Evolutionary conservation across 2,113 vertebrate species (phyloP).

Genomic region (Cheirogaleus medius): DNA sequence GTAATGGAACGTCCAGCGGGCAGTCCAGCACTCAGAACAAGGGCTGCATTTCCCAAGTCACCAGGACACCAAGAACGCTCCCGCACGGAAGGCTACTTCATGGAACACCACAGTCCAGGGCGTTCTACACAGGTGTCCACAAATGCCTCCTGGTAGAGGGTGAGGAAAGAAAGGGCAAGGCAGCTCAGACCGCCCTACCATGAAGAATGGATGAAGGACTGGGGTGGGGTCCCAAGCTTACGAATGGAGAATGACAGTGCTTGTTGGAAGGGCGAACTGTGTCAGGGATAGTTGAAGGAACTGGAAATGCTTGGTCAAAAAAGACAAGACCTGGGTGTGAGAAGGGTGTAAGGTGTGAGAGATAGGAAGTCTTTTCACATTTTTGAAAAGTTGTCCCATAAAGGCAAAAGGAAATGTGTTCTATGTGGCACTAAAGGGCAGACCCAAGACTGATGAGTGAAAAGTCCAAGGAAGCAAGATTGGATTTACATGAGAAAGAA

Average conservation of each 20-base stretch:
- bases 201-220: background rate
- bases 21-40: background rate
- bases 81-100: background rate
- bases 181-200: accelerated
- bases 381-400: background rate
- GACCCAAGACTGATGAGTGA: background rate
- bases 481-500: background rate
- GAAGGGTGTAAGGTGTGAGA: background rate
- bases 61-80: background rate
- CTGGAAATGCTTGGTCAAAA: background rate
- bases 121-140: background rate
- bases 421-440: background rate
- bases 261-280: background rate
- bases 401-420: background rate
- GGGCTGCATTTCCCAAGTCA: background rate
- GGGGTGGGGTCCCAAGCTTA: background rate
- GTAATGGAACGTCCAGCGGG: background rate
- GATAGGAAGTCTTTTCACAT: background rate
- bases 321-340: background rate
- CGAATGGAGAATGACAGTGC: background rate
- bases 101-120: background rate
- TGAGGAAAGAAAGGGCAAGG: background rate
- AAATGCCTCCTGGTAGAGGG: background rate
- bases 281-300: background rate
- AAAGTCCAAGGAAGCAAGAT: background rate